Conservation (phyloP, 2,113 vertebrate genomes). For the Andinoacara biseriatus region DNA sequence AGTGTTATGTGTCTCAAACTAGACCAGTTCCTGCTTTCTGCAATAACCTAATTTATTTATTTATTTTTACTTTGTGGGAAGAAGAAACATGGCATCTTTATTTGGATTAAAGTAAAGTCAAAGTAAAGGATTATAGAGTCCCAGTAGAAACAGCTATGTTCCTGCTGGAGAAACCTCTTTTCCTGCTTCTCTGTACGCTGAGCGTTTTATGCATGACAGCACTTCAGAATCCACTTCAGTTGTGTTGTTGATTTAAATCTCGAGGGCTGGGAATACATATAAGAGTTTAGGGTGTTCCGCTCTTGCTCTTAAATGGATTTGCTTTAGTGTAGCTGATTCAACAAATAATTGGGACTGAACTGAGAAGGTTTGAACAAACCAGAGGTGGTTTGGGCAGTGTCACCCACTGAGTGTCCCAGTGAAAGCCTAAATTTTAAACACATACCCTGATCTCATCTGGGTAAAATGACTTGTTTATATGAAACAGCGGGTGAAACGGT, state of each 20-base stretch:
- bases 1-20: not conserved
- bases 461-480: not conserved
- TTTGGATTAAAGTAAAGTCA: constrained; percentile 3
- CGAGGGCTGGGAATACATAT: not conserved
- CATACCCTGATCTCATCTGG: not conserved
- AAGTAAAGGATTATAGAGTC: constrained; percentile 6
- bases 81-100: not conserved
- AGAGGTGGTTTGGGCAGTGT: not conserved
- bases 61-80: not conserved
- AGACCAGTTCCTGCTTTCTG: not conserved
- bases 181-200: not conserved
- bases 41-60: not conserved
- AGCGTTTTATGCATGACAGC: constrained; percentile 8
- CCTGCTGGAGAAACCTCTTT: not conserved
- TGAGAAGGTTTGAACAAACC: not conserved
- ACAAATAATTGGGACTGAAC: not conserved
- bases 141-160: not conserved
- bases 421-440: not conserved
- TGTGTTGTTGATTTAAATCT: not conserved
- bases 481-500: not conserved
- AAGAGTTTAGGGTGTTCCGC: not conserved
- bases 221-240: not conserved
- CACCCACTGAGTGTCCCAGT: not conserved
- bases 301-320: not conserved
- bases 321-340: not conserved